phyloP scores from a whole-genome alignment of 2,888 invertebrate genomes.

The Euphydryas editha region DNA sequence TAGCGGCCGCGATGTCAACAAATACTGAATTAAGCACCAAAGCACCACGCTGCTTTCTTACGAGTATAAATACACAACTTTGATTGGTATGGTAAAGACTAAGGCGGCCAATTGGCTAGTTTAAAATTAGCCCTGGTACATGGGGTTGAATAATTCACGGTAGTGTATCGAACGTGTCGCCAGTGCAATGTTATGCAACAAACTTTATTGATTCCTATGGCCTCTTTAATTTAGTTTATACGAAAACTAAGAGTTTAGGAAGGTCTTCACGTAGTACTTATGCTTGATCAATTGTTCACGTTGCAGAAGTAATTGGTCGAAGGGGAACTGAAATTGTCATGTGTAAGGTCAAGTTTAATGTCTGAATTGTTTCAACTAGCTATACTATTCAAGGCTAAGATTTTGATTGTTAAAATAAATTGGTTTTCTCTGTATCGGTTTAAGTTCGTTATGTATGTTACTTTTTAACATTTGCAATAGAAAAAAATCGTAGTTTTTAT shows the following conservation, averaged over 20 bases:
- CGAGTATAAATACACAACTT: slow-evolving; percentile 15
- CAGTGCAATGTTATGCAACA: slow-evolving; percentile 48
- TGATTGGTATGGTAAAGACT: slow-evolving; percentile 16
- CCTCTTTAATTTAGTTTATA: slow-evolving; percentile 18
- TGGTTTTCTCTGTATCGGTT: too few species aligned
- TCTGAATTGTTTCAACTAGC: too few species aligned
- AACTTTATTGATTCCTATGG: slow-evolving; percentile 36
- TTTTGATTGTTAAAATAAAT: too few species aligned
- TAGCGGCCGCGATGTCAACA: slow-evolving; percentile 13
- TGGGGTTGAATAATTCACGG: slow-evolving; percentile 65
- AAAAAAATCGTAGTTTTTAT: too few species aligned
- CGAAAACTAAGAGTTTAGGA: not conserved
- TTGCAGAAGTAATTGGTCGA: not conserved
- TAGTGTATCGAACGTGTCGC: slow-evolving; percentile 52
- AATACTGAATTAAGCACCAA: slow-evolving; percentile 28
- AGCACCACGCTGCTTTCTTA: too few species aligned
- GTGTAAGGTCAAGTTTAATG: too few species aligned
- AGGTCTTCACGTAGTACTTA: slow-evolving; percentile 9
- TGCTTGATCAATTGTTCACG: slow-evolving; percentile 2
- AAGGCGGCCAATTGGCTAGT: slow-evolving; percentile 40
- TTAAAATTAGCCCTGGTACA: slow-evolving; percentile 46
- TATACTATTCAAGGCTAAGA: too few species aligned
- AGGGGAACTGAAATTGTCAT: too few species aligned
- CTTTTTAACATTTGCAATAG: too few species aligned
- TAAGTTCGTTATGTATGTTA: too few species aligned